Conservation (phyloP, 2,888 invertebrate genomes). For the Endomychus coccineus region DNA sequence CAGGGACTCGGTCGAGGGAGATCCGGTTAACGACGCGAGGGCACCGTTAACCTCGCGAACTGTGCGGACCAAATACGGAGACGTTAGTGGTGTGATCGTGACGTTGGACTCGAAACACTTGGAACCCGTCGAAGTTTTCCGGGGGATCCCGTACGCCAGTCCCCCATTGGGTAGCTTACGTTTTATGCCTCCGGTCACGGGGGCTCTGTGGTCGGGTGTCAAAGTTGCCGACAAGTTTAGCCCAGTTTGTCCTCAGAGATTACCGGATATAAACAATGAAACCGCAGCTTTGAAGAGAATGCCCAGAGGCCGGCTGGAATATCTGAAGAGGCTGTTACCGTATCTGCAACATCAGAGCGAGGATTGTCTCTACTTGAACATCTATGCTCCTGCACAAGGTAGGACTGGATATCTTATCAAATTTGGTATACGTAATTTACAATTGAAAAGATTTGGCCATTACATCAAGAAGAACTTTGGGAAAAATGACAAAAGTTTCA, state of each 20-base stretch:
- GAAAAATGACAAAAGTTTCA: too few species aligned
- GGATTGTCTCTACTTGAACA: constrained; percentile 94
- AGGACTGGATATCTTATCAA: too few species aligned
- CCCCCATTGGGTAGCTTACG: constrained; percentile 81
- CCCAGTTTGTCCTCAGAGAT: constrained; percentile 87
- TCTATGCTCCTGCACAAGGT: constrained; percentile 95
- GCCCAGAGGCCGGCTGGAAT: constrained; percentile 83
- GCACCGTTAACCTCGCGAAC: constrained; percentile 68
- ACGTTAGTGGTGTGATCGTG: constrained; percentile 77
- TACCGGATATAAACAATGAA: constrained; percentile 80
- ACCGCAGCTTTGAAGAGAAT: constrained; percentile 75
- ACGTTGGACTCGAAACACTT: constrained; percentile 72
- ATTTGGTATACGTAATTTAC: too few species aligned
- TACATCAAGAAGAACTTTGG: too few species aligned
- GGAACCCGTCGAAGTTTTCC: constrained; percentile 86
- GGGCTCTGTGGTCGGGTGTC: constrained; percentile 85
- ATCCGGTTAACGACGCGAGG: constrained; percentile 28
- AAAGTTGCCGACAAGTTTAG: constrained; percentile 80
- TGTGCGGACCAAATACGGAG: constrained; percentile 82
- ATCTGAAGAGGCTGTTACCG: constrained; percentile 79
- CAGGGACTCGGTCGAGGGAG: constrained; percentile 19
- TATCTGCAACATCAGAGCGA: constrained; percentile 88
- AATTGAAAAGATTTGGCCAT: too few species aligned
- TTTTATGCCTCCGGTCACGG: constrained; percentile 94
- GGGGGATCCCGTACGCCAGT: constrained; percentile 91